Conservation (phyloP, 2,888 invertebrate genomes). For the Cataglyphis rosenhaueri region DNA sequence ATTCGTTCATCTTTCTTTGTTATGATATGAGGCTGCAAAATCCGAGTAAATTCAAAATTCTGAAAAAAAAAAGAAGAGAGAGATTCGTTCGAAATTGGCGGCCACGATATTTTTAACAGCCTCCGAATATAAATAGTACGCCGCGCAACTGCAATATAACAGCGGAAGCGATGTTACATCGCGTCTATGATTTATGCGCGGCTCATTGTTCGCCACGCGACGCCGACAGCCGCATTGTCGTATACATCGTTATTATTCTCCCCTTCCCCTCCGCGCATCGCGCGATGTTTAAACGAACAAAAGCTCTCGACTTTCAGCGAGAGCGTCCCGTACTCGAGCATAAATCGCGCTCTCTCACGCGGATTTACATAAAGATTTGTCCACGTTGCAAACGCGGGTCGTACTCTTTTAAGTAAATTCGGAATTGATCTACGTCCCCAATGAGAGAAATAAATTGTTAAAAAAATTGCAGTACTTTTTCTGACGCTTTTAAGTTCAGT, state of each 20-base stretch:
- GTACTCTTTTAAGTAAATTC: constrained; percentile 9
- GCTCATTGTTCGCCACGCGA: constrained; percentile 71
- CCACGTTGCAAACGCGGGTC: constrained; percentile 1
- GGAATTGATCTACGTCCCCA: constrained; percentile 6
- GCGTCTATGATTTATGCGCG: constrained; percentile 69
- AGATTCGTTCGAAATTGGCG: background rate
- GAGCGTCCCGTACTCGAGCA: constrained; percentile 29
- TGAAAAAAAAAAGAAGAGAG: background rate
- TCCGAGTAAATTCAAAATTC: background rate
- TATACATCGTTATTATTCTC: constrained; percentile 67
- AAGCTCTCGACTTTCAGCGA: constrained; percentile 48
- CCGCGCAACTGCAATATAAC: constrained; percentile 60
- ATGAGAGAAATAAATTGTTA: background rate
- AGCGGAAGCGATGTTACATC: constrained; percentile 62
- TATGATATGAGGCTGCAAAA: background rate
- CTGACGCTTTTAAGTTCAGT: background rate
- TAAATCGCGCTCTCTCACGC: constrained; percentile 29
- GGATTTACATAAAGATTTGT: constrained; percentile 39
- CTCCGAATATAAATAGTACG: constrained; percentile 62
- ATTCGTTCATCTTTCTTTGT: background rate
- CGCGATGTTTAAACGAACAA: constrained; percentile 58
- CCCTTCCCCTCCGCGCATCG: constrained; percentile 42
- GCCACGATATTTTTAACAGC: constrained; percentile 41
- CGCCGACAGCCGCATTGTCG: constrained; percentile 68
- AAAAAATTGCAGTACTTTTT: background rate